A percentile compares a stretch with the other conserved stretches of the same genome.
These are phyloP conservation scores for Gobio gobio DNA, from an alignment of 2,113 vertebrate species.

Conservation along the genomic window DNA sequence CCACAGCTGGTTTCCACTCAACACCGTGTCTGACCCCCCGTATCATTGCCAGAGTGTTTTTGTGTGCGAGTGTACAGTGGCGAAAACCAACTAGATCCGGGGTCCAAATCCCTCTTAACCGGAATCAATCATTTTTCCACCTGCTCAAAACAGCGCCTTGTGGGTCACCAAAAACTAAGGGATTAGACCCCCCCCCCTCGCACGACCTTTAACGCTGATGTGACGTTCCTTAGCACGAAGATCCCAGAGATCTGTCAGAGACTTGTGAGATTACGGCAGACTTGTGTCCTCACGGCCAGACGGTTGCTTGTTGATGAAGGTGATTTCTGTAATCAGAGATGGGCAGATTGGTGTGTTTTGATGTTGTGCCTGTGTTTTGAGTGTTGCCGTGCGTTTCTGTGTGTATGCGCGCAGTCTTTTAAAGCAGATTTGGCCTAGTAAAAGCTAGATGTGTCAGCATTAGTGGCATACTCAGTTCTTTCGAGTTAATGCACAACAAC, in stretches of 20 bases:
- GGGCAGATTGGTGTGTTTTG: slow-evolving; percentile 23
- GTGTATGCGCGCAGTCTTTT: background rate
- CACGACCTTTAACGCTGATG: slow-evolving; percentile 34
- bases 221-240: background rate
- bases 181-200: background rate
- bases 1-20: slow-evolving; percentile 52
- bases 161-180: slow-evolving; percentile 5
- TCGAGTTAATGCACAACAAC: slow-evolving; percentile 36
- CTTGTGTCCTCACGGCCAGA: slow-evolving; percentile 29
- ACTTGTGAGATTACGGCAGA: slow-evolving; percentile 23
- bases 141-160: slow-evolving; percentile 50
- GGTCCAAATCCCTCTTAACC: slow-evolving; percentile 68
- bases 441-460: slow-evolving; percentile 23
- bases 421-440: background rate
- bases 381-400: background rate
- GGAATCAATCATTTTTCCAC: slow-evolving; percentile 60
- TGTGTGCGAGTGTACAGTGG: slow-evolving; percentile 52
- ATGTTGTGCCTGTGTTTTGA: slow-evolving; percentile 1
- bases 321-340: slow-evolving; percentile 31
- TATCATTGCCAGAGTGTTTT: slow-evolving; percentile 39
- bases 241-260: background rate
- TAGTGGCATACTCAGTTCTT: background rate
- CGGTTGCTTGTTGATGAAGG: slow-evolving; percentile 32
- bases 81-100: slow-evolving; percentile 30
- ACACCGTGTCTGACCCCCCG: slow-evolving; percentile 20